These are phyloP conservation scores for Panagrolaimus sp. DNA, from an alignment of 1,140 invertebrate genomes.

Conservation along the genomic window DNA sequence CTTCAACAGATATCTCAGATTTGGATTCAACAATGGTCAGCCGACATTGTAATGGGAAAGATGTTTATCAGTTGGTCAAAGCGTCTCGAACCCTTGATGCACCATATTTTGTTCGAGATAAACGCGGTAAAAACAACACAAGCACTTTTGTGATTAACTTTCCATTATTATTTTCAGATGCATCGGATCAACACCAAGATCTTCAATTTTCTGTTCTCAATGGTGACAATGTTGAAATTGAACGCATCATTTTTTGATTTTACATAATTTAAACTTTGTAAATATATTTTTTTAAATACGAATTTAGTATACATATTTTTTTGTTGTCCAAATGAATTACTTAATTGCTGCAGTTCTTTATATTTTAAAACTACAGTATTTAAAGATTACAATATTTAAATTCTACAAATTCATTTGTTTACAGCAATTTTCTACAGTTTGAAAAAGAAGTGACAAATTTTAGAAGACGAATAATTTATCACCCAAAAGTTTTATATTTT, in stretches of 20 bases:
- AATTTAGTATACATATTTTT: too few relatives aligned
- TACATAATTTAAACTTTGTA: too few relatives aligned
- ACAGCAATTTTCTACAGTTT: too few relatives aligned
- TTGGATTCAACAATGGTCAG: conserved; percentile 51
- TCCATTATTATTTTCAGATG: not conserved
- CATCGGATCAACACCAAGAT: not conserved
- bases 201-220: conserved; percentile 41
- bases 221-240: conserved; percentile 46
- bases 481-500: too few relatives aligned
- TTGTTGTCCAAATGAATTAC: too few relatives aligned
- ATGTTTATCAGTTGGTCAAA: conserved; percentile 22
- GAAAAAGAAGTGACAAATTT: too few relatives aligned
- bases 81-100: conserved; percentile 22
- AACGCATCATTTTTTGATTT: conserved; percentile 40
- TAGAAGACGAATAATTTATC: too few relatives aligned
- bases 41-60: conserved; percentile 35
- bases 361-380: too few relatives aligned
- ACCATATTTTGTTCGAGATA: conserved; percentile 23
- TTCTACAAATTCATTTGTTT: too few relatives aligned
- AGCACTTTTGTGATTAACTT: conserved; percentile 12
- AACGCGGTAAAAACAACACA: conserved; percentile 1
- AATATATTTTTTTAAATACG: too few relatives aligned
- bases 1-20: conserved; percentile 38
- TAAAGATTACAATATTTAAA: too few relatives aligned
- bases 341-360: too few relatives aligned